These are phyloP conservation scores for Lemur catta DNA, from an alignment of 2,797 vertebrate genomes.

Conservation along the genomic window DNA sequence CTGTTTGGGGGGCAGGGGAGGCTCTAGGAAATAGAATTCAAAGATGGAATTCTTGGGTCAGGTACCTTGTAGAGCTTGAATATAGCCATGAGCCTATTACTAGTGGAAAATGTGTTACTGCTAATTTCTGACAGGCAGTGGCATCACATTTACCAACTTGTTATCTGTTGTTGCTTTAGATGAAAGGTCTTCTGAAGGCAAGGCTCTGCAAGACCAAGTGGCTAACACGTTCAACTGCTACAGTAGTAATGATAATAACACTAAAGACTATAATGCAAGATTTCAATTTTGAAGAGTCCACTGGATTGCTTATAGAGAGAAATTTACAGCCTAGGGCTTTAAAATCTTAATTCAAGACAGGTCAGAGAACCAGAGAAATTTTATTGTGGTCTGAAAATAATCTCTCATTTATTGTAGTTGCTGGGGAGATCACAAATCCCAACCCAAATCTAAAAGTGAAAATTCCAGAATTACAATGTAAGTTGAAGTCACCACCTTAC, in stretches of 20 bases:
- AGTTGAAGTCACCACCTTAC: background rate
- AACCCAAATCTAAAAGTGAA: constrained; percentile 33
- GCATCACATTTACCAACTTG: background rate
- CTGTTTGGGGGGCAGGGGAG: background rate
- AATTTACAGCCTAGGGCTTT: background rate
- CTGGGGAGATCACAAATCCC: background rate
- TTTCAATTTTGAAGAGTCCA: background rate
- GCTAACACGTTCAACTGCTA: background rate
- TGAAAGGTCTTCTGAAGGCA: background rate
- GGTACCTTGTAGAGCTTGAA: background rate
- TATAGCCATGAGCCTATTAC: background rate
- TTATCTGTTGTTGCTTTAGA: background rate
- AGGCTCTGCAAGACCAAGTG: background rate
- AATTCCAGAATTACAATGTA: background rate
- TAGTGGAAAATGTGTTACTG: background rate
- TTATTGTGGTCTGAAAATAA: constrained; percentile 6
- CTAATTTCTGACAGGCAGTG: background rate
- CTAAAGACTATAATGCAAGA: background rate
- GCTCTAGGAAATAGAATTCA: background rate
- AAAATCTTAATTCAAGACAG: background rate
- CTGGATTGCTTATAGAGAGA: background rate
- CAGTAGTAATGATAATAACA: background rate
- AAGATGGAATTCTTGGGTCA: background rate
- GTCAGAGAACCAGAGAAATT: background rate
- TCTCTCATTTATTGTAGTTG: background rate